Percentiles rank a stretch among this genome's conserved stretches.
Evolutionary conservation across 1,140 invertebrate genomes (phyloP).

Genomic region (Hylaeus anthracinus): DNA sequence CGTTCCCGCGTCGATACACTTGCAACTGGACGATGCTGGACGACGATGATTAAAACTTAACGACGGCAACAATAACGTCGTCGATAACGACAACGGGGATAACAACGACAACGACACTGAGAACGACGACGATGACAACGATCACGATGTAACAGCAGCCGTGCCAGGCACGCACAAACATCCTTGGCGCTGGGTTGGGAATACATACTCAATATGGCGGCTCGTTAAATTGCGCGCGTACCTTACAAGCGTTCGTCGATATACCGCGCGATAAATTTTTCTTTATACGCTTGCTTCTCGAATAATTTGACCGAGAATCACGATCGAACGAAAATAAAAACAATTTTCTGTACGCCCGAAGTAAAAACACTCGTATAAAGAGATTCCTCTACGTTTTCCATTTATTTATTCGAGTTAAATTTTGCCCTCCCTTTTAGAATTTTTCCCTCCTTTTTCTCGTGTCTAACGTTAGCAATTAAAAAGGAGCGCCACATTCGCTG

Average conservation of each 20-base stretch:
- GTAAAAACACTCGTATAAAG: too few species aligned
- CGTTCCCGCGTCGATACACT: neutral
- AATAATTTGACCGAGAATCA: neutral
- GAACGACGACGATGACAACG: conserved; percentile 32
- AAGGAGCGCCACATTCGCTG: neutral
- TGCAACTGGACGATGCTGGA: too few species aligned
- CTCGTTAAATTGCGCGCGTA: conserved; percentile 35
- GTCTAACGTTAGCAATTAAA: neutral
- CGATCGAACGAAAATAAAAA: neutral
- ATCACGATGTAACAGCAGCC: conserved; percentile 49
- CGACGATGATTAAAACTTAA: neutral
- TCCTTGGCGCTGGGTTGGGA: conserved; percentile 52
- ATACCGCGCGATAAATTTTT: neutral
- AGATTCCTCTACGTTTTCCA: neutral
- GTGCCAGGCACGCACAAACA: conserved; percentile 66
- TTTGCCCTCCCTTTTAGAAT: neutral
- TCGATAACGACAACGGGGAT: conserved; percentile 7
- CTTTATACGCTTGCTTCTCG: neutral
- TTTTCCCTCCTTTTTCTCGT: too few species aligned
- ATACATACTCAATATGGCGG: conserved; percentile 51
- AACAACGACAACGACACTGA: neutral
- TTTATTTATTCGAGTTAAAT: neutral
- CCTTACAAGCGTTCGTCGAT: conserved; percentile 35
- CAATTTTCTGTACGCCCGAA: neutral
- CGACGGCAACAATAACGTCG: neutral